A percentile compares a stretch with the other conserved stretches of the same genome.
These are phyloP conservation scores for Stictocephala bisonia DNA, from an alignment of 2,888 invertebrate genomes.

Conservation along the genomic window DNA sequence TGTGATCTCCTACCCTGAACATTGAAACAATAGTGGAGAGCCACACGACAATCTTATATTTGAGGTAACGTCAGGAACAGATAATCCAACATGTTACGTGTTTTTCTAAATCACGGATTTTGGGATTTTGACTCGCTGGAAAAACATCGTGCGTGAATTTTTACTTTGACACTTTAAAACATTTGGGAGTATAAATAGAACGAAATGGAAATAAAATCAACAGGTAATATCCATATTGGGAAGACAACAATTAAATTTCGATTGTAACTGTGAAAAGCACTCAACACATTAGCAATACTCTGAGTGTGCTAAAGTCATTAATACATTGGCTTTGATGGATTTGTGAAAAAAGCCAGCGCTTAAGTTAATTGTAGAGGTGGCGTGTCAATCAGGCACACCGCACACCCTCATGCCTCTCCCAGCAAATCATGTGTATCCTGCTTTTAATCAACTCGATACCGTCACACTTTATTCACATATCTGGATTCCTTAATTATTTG, in stretches of 20 bases:
- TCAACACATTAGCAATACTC: conserved; percentile 26
- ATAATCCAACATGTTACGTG: no score
- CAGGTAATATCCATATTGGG: neutral
- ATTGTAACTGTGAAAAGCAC: conserved; percentile 14
- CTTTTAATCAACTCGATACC: conserved; percentile 30
- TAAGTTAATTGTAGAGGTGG: conserved; percentile 40
- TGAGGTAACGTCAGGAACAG: no score
- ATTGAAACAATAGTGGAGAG: no score
- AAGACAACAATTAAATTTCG: no score
- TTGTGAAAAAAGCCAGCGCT: conserved; percentile 37
- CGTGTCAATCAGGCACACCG: conserved; percentile 22
- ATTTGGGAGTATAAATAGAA: no score
- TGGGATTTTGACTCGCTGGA: no score
- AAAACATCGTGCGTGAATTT: no score
- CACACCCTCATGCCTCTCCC: neutral
- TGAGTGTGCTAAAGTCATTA: conserved; percentile 23
- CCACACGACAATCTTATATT: no score
- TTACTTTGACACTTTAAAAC: no score
- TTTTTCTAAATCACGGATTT: no score
- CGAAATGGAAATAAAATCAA: no score
- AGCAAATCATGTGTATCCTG: conserved; percentile 36
- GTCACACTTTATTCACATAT: conserved; percentile 30
- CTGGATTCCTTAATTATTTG: conserved; percentile 12
- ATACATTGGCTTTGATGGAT: conserved; percentile 40
- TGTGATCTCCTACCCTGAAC: no score